A percentile compares a stretch with the other conserved stretches of the same genome.
Conservation (phyloP, 2,888 invertebrate species). For the Hirtodrosophila cameraria region DNA sequence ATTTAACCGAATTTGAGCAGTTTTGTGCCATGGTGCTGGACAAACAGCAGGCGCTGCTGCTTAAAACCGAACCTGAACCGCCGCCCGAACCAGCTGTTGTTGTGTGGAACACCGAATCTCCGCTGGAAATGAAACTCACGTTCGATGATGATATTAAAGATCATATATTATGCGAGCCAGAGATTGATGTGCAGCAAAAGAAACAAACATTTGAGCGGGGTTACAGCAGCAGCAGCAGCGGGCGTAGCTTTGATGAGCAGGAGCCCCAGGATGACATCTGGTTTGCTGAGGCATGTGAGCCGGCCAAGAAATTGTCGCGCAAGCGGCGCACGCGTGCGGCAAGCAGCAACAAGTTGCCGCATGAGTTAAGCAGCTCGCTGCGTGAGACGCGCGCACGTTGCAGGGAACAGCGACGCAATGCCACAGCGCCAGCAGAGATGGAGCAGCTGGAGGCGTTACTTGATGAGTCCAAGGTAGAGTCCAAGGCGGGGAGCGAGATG, state of each 20-base stretch:
- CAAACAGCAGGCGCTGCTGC: constrained; percentile 57
- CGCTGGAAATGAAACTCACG: constrained; percentile 50
- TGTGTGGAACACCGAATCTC: constrained; percentile 52
- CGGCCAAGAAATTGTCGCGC: too few species aligned
- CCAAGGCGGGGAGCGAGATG: too few species aligned
- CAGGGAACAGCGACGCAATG: constrained; percentile 56
- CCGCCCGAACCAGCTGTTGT: constrained; percentile 56
- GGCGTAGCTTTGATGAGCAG: constrained; percentile 1
- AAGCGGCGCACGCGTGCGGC: too few species aligned
- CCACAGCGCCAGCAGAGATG: constrained; percentile 1
- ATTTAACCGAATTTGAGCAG: constrained; percentile 58
- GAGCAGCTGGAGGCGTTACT: too few species aligned
- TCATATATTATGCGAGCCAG: constrained; percentile 71
- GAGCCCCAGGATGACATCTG: constrained; percentile 18
- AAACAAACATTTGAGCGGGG: constrained; percentile 7
- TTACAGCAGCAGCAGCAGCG: constrained; percentile 6
- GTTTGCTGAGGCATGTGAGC: too few species aligned
- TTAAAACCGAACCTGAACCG: constrained; percentile 62
- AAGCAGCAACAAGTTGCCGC: neutral
- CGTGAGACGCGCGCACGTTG: constrained; percentile 56
- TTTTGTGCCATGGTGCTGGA: constrained; percentile 65
- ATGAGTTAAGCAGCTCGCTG: constrained; percentile 14
- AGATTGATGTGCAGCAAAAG: constrained; percentile 59
- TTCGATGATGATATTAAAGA: constrained; percentile 65
- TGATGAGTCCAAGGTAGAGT: too few species aligned